Evolutionary conservation across 1,140 invertebrate genomes (phyloP).

Genomic region (Oreohelix idahoensis): DNA sequence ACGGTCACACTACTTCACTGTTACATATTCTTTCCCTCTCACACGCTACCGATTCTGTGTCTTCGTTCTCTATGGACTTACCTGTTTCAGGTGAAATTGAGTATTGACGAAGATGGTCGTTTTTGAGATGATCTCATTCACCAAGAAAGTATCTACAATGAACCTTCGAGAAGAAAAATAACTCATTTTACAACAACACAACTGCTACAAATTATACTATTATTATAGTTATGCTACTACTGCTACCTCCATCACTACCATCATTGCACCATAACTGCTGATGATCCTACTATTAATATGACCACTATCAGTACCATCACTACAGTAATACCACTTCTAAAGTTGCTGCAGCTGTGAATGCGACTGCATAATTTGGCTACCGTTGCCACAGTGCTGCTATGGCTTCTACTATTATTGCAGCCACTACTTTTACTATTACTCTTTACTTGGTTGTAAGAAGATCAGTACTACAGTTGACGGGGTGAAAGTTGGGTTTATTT

Average conservation of each 20-base stretch:
- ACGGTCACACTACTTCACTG: too few relatives aligned
- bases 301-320: too few relatives aligned
- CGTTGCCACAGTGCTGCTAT: background rate
- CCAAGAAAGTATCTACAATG: constrained; percentile 60
- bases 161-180: constrained; percentile 53
- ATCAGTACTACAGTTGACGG: too few relatives aligned
- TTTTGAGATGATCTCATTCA: constrained; percentile 62
- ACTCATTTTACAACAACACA: background rate
- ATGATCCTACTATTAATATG: too few relatives aligned
- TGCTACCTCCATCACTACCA: too few relatives aligned
- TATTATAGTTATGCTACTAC: background rate
- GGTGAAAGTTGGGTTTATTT: too few relatives aligned
- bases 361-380: background rate
- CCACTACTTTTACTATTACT: background rate
- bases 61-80: too few relatives aligned
- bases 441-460: too few relatives aligned
- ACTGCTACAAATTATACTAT: background rate
- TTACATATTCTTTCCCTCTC: too few relatives aligned
- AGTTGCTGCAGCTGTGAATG: background rate
- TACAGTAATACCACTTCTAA: too few relatives aligned
- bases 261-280: too few relatives aligned
- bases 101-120: constrained; percentile 65
- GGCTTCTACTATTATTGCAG: background rate
- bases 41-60: too few relatives aligned
- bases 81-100: constrained; percentile 64